These are phyloP conservation scores for Charanyca ferruginea DNA, from an alignment of 2,888 invertebrate species.

Conservation along the genomic window DNA sequence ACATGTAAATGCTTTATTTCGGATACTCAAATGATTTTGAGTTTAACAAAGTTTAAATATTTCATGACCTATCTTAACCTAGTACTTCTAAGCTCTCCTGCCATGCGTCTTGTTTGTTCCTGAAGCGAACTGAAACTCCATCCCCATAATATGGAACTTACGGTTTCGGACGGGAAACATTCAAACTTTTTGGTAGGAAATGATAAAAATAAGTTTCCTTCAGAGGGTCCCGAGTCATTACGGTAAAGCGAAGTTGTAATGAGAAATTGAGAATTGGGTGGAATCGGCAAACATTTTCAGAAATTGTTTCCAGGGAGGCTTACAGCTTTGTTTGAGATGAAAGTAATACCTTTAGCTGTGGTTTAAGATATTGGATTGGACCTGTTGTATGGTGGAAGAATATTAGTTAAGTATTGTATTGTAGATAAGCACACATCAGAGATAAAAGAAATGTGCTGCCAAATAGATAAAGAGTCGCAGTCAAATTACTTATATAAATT, in stretches of 20 bases:
- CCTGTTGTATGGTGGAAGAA: background rate
- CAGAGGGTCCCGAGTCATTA: slow-evolving; percentile 49
- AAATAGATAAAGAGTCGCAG: too few relatives aligned
- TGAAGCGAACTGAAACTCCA: slow-evolving; percentile 42
- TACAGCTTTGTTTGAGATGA: slow-evolving; percentile 32
- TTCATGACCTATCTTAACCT: too few relatives aligned
- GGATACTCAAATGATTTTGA: too few relatives aligned
- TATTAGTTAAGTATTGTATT: background rate
- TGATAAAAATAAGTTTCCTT: slow-evolving; percentile 53
- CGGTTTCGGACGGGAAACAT: slow-evolving; percentile 51
- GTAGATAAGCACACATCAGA: background rate
- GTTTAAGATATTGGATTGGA: slow-evolving; percentile 23
- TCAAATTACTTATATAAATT: too few relatives aligned
- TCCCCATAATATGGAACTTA: slow-evolving; percentile 60
- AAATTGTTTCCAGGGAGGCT: slow-evolving; percentile 49
- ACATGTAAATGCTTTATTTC: too few relatives aligned
- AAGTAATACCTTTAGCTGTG: slow-evolving; percentile 20
- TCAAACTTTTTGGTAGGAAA: slow-evolving; percentile 59
- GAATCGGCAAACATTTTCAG: slow-evolving; percentile 36
- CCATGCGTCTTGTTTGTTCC: slow-evolving; percentile 42
- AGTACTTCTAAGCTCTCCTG: slow-evolving; percentile 11
- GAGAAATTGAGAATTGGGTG: slow-evolving; percentile 59
- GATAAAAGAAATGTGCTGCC: too few relatives aligned
- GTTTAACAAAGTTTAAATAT: too few relatives aligned
- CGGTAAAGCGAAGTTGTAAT: slow-evolving; percentile 56